Evolutionary conservation across 2,888 invertebrate species (phyloP), one percentile per base, ranked within the genome.

Genomic region (Marronus borbonicus): DNA sequence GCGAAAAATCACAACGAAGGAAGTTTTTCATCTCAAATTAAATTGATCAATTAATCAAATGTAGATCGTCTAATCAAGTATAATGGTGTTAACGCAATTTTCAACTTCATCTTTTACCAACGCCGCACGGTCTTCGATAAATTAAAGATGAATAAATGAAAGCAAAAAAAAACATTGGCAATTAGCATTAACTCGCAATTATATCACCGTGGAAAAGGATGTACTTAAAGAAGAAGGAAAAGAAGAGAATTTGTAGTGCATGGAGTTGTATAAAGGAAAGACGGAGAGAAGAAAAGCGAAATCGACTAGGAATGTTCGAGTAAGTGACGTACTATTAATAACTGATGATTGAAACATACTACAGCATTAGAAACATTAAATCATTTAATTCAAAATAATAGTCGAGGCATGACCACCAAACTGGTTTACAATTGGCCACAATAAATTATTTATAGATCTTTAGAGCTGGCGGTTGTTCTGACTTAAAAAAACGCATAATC

Each of bases 381-480:
- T 78, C 65, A 72, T 72, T 78, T 78, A 70, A 65, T 74, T 20
- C 74, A 50, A 74, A 78, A 77, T 70, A 72, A 77, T 50, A 77
- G 72, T 44, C 55, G 52, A 60, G 64, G 52, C 77, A 65, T 64
- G 72, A 78, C 52, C 64, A 74, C 28, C 79, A 79, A 81, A 81
- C 80, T 81, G 78, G 81, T 81, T 80, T 80, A 75, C 78, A 80
- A 81, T 80, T 79, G 76, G 76, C 81, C 68, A 76, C 68, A 77
- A 81, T 81, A 80, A 80, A 81, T 81, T 77, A 81, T 77, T 62
- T 75, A 80, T 78, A 79, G 78, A 76, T 81, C 81, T 80, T 80
- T 81, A 81, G 78, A 80, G 74, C 68, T 77, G 79, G 78, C 79
- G 78, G 68, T 68, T 76, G 20, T 28, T 74, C 24, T 74, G 60